Percentiles rank a stretch among this genome's conserved stretches.
Conservation (phyloP, 2,113 vertebrate species). For the Lethenteron camtschaticum region DNA sequence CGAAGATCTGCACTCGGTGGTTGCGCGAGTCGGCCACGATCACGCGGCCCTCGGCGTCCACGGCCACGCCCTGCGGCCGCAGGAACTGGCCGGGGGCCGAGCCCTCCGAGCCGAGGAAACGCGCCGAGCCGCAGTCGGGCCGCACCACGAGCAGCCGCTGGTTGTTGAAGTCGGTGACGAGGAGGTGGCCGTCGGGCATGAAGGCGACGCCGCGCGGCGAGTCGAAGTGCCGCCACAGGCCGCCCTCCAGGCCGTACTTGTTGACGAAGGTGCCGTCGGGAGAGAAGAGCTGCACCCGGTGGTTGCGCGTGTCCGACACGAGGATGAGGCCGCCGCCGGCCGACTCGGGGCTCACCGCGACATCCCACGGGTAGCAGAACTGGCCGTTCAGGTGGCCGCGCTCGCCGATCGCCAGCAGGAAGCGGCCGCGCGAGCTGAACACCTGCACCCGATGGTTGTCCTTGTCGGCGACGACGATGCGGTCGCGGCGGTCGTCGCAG, state of each 20-base stretch:
- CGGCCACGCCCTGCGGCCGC: not conserved
- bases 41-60: not conserved
- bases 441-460: slow-evolving; percentile 4
- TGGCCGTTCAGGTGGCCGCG: not conserved
- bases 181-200: not conserved
- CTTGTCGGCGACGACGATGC: slow-evolving; percentile 3
- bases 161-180: slow-evolving; percentile 1
- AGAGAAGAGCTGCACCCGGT: slow-evolving; percentile 1
- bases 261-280: slow-evolving; percentile 1
- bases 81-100: not conserved
- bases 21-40: slow-evolving; percentile 3
- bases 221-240: not conserved
- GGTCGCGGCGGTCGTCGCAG: not conserved
- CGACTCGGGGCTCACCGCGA: not conserved
- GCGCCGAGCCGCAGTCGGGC: not conserved
- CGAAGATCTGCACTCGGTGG: not conserved
- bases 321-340: not conserved
- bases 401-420: not conserved
- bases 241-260: not conserved
- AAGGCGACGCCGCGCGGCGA: slow-evolving; percentile 2
- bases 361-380: slow-evolving; percentile 5
- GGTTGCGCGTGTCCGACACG: slow-evolving; percentile 1
- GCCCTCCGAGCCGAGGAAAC: not conserved
- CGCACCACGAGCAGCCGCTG: not conserved
- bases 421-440: not conserved